Base-by-base conservation (phyloP, 92 coral and sea anemone species). In the Paragorgia papillata region DNA sequence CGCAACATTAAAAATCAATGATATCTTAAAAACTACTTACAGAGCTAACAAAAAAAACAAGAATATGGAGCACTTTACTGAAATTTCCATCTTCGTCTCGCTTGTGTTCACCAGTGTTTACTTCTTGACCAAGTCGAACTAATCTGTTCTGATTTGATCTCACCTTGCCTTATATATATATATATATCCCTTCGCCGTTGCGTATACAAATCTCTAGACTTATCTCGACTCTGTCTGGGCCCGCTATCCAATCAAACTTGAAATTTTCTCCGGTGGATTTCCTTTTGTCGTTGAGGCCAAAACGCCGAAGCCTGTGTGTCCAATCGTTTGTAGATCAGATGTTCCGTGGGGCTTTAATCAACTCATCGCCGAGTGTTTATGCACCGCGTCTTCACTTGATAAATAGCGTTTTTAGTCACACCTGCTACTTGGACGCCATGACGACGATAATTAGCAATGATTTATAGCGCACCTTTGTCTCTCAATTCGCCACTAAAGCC, bases 351-450 rank as follows among this genome's bases (percentile, higher is more conserved):
- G n/a, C 15, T 37, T 46, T 46, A 46, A 46, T 46, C 53, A 46
- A 46, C 53, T 46, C 53, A 46, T 46, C 53, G 53, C 53, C 53
- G n/a, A 46, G 17, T 46, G 17, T 46, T 15, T 46, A 15, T 46
- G 12, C n/a, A 37, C 43, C 6, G 6, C n/a, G 53, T 46, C 53
- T 46, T 46, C 53, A 15, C 30, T 68, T 68, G 75, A 68, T 49
- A 68, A 68, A 68, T 68, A 68, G 75, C 75, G 75, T 68, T 68
- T 68, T 46, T 44, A 44, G 28, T 68, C 58, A 68, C 75, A 68
- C 75, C 75, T 68, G 75, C 39, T 24, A 13, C 30, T 21, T 37
- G 54, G 51, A n/a, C 75, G 25, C 40, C 54, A 67, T 67, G 75
- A 68, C 75, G 75, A 68, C 59, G n/a, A 35, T 35, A 29, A 10